phyloP scores from a whole-genome alignment of 2,888 invertebrate genomes.

The Cordilura impudica region DNA sequence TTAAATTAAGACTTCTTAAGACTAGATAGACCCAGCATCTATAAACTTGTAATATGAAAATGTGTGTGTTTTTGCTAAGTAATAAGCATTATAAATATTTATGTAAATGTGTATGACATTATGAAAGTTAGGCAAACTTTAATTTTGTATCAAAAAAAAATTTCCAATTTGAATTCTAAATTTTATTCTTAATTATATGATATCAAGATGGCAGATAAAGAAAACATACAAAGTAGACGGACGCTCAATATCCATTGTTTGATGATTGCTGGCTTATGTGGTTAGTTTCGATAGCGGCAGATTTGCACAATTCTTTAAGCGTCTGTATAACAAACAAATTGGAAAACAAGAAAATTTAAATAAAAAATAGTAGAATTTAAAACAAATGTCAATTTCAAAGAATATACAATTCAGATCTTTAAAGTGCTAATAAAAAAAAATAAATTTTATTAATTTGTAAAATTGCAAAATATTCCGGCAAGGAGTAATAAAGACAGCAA shows the following conservation, averaged over 20 bases:
- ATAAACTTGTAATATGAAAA: constrained; percentile 9
- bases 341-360: constrained; percentile 67
- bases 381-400: constrained; percentile 69
- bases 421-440: constrained; percentile 47
- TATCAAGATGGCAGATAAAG: constrained; percentile 34
- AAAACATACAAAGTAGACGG: constrained; percentile 20
- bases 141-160: not conserved
- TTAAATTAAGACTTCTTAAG: not conserved
- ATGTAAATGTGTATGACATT: constrained; percentile 23
- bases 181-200: constrained; percentile 12
- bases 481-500: constrained; percentile 7
- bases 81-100: constrained; percentile 7
- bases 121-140: constrained; percentile 37
- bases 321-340: constrained; percentile 74
- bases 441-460: constrained; percentile 50
- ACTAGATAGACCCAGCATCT: constrained; percentile 33
- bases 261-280: constrained; percentile 64
- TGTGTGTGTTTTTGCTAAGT: not conserved
- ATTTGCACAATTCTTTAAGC: constrained; percentile 77
- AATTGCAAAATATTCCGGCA: not conserved
- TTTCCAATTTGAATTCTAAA: constrained; percentile 26
- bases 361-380: constrained; percentile 63
- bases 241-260: constrained; percentile 67
- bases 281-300: constrained; percentile 67
- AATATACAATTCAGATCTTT: constrained; percentile 21